These are phyloP conservation scores for Heteromormyrus szaboi DNA, from an alignment of 2,797 vertebrate species.

Conservation along the genomic window DNA sequence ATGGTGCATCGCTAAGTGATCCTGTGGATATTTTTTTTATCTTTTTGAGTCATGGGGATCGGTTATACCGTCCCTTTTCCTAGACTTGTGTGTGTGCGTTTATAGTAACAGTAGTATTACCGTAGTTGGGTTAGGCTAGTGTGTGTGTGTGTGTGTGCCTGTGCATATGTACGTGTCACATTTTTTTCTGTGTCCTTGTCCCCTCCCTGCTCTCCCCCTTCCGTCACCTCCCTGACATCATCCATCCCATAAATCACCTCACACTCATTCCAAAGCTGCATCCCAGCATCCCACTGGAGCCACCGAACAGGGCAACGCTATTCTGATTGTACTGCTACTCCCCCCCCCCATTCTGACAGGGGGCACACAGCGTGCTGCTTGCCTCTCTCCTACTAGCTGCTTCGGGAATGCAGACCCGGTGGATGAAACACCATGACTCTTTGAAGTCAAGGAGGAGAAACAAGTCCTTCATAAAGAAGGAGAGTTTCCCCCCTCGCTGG, in stretches of 20 bases:
- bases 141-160: neutral
- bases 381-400: neutral
- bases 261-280: neutral
- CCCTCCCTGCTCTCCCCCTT: neutral
- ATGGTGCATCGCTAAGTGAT: constrained; percentile 5
- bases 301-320: neutral
- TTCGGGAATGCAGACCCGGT: neutral
- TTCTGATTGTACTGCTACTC: neutral
- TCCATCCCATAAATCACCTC: neutral
- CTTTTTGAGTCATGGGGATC: constrained; percentile 7
- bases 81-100: neutral
- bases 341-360: neutral
- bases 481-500: neutral
- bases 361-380: neutral
- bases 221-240: neutral
- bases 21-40: neutral
- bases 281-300: neutral
- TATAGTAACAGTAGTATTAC: neutral
- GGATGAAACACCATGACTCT: neutral
- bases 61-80: neutral
- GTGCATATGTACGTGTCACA: neutral
- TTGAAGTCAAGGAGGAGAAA: neutral
- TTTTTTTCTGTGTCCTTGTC: neutral
- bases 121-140: neutral
- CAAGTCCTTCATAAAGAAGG: neutral